Conservation (phyloP, 2,797 vertebrate genomes). For the Rhinophrynus dorsalis region DNA sequence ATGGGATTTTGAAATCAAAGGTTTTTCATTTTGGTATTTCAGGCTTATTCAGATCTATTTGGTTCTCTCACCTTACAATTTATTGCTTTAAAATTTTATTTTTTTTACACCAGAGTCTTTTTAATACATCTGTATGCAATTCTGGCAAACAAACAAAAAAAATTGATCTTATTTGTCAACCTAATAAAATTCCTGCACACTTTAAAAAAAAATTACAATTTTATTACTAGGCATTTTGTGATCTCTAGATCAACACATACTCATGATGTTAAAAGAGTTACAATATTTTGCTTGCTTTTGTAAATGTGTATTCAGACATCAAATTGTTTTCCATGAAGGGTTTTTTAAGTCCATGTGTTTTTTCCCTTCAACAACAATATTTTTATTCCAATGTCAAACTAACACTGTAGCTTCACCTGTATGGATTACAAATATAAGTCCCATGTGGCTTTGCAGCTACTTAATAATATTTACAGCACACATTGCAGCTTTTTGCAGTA, state of each 20-base stretch:
- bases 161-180: not conserved
- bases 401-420: not conserved
- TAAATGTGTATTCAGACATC: too few species aligned
- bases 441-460: too few species aligned
- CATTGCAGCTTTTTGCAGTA: not conserved
- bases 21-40: conserved; percentile 22
- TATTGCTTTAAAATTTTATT: conserved; percentile 41
- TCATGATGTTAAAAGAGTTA: too few species aligned
- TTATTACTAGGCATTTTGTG: too few species aligned
- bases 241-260: not conserved
- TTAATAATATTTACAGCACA: not conserved
- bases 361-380: not conserved
- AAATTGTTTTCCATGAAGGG: too few species aligned
- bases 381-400: too few species aligned
- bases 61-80: conserved; percentile 37
- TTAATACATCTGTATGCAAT: conserved; percentile 9
- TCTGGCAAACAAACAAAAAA: conserved; percentile 1
- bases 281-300: too few species aligned
- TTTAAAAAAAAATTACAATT: not conserved
- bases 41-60: conserved; percentile 20
- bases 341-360: not conserved
- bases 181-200: conserved; percentile 9
- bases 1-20: conserved; percentile 38
- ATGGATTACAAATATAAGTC: not conserved
- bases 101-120: conserved; percentile 24